These are phyloP conservation scores for Calyptomena viridis DNA, from an alignment of 2,113 vertebrate genomes.

Conservation along the genomic window DNA sequence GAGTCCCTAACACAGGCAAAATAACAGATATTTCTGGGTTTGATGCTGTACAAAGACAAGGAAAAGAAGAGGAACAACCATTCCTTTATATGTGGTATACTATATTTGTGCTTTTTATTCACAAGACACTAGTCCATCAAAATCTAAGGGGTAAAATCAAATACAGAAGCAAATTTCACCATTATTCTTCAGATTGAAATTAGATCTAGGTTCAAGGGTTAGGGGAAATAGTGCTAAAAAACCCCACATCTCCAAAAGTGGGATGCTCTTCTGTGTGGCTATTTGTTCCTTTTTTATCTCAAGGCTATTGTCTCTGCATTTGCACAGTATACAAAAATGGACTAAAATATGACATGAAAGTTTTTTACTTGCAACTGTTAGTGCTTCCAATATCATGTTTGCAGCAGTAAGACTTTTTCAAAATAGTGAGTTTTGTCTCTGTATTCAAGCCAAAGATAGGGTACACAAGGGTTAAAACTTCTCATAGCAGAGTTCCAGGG, in stretches of 20 bases:
- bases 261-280: background rate
- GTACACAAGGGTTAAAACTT: background rate
- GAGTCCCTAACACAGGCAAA: background rate
- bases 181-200: background rate
- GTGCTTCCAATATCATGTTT: background rate
- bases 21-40: background rate
- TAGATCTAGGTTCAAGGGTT: background rate
- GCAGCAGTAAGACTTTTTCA: background rate
- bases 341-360: background rate
- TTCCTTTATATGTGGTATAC: background rate
- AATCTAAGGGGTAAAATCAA: background rate
- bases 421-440: background rate
- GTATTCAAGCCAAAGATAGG: background rate
- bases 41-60: background rate
- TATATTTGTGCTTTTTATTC: background rate
- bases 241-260: background rate
- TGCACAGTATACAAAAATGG: background rate
- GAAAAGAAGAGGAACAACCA: background rate
- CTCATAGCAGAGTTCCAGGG: background rate
- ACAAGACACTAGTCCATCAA: background rate
- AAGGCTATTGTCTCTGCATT: background rate
- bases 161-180: background rate
- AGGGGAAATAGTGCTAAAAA: background rate
- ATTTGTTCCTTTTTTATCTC: background rate
- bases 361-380: background rate